Percentiles rank a stretch among this genome's conserved stretches.
These are phyloP conservation scores for Neodiprion virginianus DNA, from an alignment of 1,140 invertebrate species.

Conservation along the genomic window DNA sequence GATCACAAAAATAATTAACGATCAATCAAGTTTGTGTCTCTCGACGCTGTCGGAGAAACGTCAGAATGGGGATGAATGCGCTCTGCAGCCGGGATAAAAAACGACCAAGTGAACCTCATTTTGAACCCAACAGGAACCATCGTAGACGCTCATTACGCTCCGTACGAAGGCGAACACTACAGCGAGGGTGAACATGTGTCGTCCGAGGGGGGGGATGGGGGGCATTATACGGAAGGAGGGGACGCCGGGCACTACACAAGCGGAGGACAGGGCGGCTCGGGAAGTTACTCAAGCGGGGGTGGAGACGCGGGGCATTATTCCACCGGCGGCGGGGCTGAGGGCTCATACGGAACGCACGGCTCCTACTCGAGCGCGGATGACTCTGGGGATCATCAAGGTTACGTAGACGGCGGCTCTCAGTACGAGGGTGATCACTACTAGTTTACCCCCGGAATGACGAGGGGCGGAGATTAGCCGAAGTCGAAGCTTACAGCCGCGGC, in stretches of 20 bases:
- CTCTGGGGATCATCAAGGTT: conserved; percentile 27
- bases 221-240: conserved; percentile 34
- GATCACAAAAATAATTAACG: background rate
- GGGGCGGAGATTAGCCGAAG: too few relatives aligned
- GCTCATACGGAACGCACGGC: conserved; percentile 40
- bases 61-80: too few relatives aligned
- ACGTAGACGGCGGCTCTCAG: conserved; percentile 23
- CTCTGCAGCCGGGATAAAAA: conserved; percentile 13
- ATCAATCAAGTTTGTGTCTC: background rate
- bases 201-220: conserved; percentile 30
- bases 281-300: background rate
- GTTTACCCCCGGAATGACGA: background rate
- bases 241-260: conserved; percentile 9
- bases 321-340: conserved; percentile 32
- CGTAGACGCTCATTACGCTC: conserved; percentile 43
- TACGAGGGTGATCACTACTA: conserved; percentile 35
- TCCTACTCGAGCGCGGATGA: conserved; percentile 35
- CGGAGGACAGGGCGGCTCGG: background rate
- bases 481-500: too few relatives aligned
- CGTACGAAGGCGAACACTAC: conserved; percentile 38
- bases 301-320: conserved; percentile 2
- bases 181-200: conserved; percentile 29
- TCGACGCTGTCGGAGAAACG: background rate
- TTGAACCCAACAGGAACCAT: conserved; percentile 40
- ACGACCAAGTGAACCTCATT: conserved; percentile 18